Evolutionary conservation across 1,140 invertebrate genomes (phyloP), one percentile per base, ranked within the genome.

Genomic region (Orius laevigatus): DNA sequence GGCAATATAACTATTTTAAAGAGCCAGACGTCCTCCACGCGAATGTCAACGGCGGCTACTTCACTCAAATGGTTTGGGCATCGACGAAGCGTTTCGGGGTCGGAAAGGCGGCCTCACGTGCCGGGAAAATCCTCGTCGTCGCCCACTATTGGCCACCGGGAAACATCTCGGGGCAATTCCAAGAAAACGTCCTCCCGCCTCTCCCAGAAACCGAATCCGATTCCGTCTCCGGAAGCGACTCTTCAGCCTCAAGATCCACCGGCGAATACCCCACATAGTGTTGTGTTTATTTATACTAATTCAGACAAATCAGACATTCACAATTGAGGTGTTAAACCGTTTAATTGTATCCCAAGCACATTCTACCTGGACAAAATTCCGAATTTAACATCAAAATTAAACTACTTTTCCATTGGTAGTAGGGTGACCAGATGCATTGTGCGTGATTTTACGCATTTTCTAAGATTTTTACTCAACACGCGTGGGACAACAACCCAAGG

Each of bases 31-130:
- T 80, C 32, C 63, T 81, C 2, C 79, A 83, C 55, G 76, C 77
- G 3, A 82, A 83, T 55, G 78, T 83, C 5, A 82, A 83, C 59
- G 75, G 81, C 66, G 85, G 84, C 57, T 84, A 92, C 60, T 93
- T 92, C 63, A 89, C 87, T 0, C 88, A 93, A 67, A 69, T 94
- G 60, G 80, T 93, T 11, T 94, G 89, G 89, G 75, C 76, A 20
- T 74, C 67, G 5, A 83, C 79, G 5, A 72, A 73, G 38, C 72
- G 79, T 57, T 76, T 91, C 58, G 89, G 89, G 1, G 74, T 91
- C 3, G 86, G 85, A 11, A 83, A 83, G 61, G 84, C 84, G 0
- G 71, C 77, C 39, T 79, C 75, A 16, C 66, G 78, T 5, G 76
- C 76, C 8, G 84, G 84, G 9, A 81, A 81, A 57, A 69, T 80